Percentiles rank a stretch among this genome's conserved stretches.
These are phyloP conservation scores for Chymomyza amoena DNA, from an alignment of 2,888 invertebrate genomes.

Conservation along the genomic window DNA sequence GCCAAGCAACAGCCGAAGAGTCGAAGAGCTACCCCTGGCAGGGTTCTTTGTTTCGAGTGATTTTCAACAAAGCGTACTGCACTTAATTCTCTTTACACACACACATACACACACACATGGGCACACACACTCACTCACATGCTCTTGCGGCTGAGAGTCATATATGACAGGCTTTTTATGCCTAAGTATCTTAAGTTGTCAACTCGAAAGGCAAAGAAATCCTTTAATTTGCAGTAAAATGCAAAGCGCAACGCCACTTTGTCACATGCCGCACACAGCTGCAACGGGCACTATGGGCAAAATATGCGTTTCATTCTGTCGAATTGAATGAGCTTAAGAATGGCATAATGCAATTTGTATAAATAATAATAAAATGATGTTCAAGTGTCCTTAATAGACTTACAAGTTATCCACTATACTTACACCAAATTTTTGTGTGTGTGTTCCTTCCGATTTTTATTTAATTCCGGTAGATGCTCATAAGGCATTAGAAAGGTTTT, in stretches of 20 bases:
- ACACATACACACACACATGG: constrained; percentile 25
- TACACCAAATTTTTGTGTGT: too few species aligned
- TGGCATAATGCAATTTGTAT: too few species aligned
- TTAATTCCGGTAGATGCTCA: too few species aligned
- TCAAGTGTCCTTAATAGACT: too few species aligned
- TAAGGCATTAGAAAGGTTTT: too few species aligned
- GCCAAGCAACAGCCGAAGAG: background rate
- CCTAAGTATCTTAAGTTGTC: constrained; percentile 72
- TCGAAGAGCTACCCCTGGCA: background rate
- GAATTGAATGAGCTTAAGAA: too few species aligned
- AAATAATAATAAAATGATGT: too few species aligned
- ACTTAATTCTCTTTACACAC: constrained; percentile 70
- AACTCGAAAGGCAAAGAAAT: constrained; percentile 70
- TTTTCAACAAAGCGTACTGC: constrained; percentile 70
- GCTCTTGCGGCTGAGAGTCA: constrained; percentile 28
- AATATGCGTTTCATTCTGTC: background rate
- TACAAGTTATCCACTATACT: too few species aligned
- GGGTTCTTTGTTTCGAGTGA: constrained; percentile 62
- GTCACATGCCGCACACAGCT: constrained; percentile 30
- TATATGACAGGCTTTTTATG: constrained; percentile 72
- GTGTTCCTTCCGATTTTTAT: too few species aligned
- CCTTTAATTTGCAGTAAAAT: constrained; percentile 72
- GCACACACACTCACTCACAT: constrained; percentile 21
- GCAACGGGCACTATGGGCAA: background rate
- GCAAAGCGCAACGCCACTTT: constrained; percentile 65